A percentile compares a stretch with the other conserved stretches of the same genome.
These are phyloP conservation scores for Agriopis leucophaearia DNA, from an alignment of 2,888 invertebrate genomes.

Conservation along the genomic window DNA sequence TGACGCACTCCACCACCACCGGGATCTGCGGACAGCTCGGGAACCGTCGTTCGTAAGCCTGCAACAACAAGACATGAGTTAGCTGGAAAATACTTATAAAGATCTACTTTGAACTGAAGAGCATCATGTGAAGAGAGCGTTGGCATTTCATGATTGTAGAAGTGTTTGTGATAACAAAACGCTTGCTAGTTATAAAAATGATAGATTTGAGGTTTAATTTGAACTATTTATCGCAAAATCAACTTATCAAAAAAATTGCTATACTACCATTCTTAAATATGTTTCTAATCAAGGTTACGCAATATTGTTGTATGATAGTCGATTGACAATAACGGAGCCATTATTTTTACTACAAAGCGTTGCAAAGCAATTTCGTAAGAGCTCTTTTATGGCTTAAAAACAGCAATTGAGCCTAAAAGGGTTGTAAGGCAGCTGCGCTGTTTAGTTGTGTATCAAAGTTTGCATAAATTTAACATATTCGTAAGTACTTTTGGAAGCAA, in stretches of 20 bases:
- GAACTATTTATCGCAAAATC: background rate
- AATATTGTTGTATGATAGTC: background rate
- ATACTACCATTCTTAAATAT: background rate
- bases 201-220: background rate
- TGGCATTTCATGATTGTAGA: no score
- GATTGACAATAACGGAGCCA: background rate
- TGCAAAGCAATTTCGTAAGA: background rate
- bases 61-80: conserved; percentile 49
- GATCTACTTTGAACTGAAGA: background rate
- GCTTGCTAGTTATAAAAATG: no score
- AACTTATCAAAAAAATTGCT: background rate
- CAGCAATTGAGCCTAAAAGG: background rate
- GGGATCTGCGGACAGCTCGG: conserved; percentile 98
- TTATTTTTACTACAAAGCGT: conserved; percentile 3
- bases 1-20: conserved; percentile 95
- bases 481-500: background rate
- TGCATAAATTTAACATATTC: no score
- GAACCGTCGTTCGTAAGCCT: conserved; percentile 98
- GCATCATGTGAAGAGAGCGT: background rate
- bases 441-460: background rate
- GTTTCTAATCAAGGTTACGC: background rate
- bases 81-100: background rate
- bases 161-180: no score
- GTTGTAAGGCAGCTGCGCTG: background rate
- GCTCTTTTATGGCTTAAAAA: conserved; percentile 7